A percentile compares a stretch with the other conserved stretches of the same genome.
These are phyloP conservation scores for Turritopsis rubra DNA, from an alignment of 30 jellyfish, hydroid and myxozoan genomes.

Conservation along the genomic window DNA sequence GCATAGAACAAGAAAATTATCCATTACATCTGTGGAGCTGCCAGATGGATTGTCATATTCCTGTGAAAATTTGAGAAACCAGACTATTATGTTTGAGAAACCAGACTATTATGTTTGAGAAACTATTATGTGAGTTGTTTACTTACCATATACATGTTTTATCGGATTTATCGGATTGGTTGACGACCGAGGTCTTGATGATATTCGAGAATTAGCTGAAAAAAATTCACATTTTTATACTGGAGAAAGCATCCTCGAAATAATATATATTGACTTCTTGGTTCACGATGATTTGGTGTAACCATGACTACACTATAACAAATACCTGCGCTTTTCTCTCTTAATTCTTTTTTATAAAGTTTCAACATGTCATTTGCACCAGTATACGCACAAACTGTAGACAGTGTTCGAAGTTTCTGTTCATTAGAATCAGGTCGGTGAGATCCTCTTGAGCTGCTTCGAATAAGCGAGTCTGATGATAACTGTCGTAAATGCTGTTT, in stretches of 20 bases:
- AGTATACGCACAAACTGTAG: constrained; percentile 14
- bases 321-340: not conserved
- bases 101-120: no score
- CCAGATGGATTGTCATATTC: no score
- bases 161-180: not conserved
- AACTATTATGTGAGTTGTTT: not conserved
- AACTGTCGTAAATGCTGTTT: not conserved
- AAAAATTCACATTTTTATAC: no score
- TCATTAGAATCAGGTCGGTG: not conserved
- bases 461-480: constrained; percentile 6
- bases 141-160: not conserved
- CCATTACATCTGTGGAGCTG: no score
- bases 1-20: not conserved
- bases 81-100: no score
- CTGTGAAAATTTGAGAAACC: no score
- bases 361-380: constrained; percentile 6
- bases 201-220: not conserved
- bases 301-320: not conserved
- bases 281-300: no score
- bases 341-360: not conserved
- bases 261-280: no score
- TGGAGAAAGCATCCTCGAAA: no score
- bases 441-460: not conserved
- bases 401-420: not conserved
- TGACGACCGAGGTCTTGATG: not conserved